Base-by-base conservation (phyloP, 1,140 invertebrate species). In the Pentalonia nigronervosa region DNA sequence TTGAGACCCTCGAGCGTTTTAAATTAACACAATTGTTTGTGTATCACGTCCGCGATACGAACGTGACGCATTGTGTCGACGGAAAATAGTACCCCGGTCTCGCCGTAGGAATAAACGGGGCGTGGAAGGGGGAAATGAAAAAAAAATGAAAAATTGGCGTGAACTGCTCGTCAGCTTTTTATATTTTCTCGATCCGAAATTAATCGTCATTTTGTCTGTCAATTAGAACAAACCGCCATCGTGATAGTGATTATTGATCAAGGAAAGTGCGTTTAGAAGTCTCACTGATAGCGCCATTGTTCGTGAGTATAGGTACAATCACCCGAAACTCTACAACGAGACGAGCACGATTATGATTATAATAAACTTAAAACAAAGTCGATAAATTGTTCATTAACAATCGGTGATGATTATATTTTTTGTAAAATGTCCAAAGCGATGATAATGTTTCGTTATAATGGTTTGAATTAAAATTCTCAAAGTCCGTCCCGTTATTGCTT, bases 1-100 rank as follows among this genome's bases (percentile, higher is more conserved):
- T 93, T 84, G 91, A 93, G 81, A 48, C 48, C 48, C 34, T 93
- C 91, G 91, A 93, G 91, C 48, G 47, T 93, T 93, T 84, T 93
- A 93, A 93, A 93, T 93, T 93, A 93, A 93, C 91, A 93, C 91
- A 93, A 93, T 93, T 93, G 91, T 93, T 93, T 93, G 76, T 93
- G 20, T 93, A 93, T 83, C 91, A 93, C 91, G 91, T 93, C 76
- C 91, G 41, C 67, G 45, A 86, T 56, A 56, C 47, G 47, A 50
- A 92, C 91, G 91, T 93, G 91, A 93, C 48, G 91, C 91, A 84
- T 93, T 84, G 91, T 84, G 91, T 53, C 91, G 91, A 93, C 76
- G 76, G 76, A 14, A 86, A 93, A 93, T 56, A 84, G 76, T 50
- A 4, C 41, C 41, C 41, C 41, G 67, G 90, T 67, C 30, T n/a